phyloP scores from a whole-genome alignment of 1,140 invertebrate species.

The Drosophila orosa region DNA sequence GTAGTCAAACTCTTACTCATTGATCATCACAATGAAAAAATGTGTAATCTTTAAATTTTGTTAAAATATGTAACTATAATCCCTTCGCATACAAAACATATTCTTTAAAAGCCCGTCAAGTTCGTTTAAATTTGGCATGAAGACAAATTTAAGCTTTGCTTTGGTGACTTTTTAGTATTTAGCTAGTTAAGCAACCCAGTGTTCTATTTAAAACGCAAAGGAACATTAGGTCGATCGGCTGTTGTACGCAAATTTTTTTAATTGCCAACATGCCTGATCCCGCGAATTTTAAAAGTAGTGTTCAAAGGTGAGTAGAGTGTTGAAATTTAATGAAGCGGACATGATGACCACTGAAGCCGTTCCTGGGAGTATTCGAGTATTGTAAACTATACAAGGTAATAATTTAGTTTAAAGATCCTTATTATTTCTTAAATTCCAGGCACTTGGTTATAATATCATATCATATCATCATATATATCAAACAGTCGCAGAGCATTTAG shows the following conservation, averaged over 20 bases:
- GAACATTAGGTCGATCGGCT: conserved; percentile 57
- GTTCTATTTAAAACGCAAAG: conserved; percentile 57
- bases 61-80: background rate
- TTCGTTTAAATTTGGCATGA: conserved; percentile 42
- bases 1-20: background rate
- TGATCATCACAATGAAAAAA: background rate
- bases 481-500: background rate
- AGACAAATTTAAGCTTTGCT: conserved; percentile 59
- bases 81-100: conserved; percentile 20
- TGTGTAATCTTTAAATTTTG: background rate
- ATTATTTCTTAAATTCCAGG: conserved; percentile 2
- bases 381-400: conserved; percentile 32
- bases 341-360: background rate
- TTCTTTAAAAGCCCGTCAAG: conserved; percentile 24
- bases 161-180: conserved; percentile 10
- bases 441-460: background rate
- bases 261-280: conserved; percentile 31
- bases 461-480: too few species aligned
- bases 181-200: conserved; percentile 32
- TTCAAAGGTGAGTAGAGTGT: conserved; percentile 69
- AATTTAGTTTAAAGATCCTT: background rate
- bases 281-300: conserved; percentile 41
- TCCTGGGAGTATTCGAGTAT: background rate
- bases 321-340: conserved; percentile 13
- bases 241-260: conserved; percentile 10